Evolutionary conservation across 1,140 invertebrate genomes (phyloP).

Genomic region (Pseudomyrmex pallidus): DNA sequence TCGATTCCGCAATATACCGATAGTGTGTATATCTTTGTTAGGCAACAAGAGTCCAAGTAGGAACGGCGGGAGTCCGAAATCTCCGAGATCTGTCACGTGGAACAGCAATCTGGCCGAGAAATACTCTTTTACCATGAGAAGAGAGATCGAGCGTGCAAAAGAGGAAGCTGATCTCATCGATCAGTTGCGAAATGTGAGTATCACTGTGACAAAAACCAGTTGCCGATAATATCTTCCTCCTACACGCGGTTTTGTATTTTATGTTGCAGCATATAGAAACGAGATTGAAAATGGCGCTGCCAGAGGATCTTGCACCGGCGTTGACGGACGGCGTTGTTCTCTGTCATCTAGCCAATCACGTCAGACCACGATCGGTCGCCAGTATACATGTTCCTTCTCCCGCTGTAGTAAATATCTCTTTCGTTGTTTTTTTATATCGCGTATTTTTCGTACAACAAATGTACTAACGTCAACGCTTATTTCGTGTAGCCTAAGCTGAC

Average conservation of each 20-base stretch:
- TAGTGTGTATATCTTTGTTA: constrained; percentile 44
- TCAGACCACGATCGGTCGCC: constrained; percentile 94
- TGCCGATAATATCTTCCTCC: not conserved
- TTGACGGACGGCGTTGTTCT: constrained; percentile 96
- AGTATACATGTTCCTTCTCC: constrained; percentile 98
- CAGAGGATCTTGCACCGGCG: constrained; percentile 94
- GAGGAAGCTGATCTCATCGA: constrained; percentile 95
- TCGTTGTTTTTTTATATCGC: not conserved
- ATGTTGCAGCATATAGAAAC: constrained; percentile 93
- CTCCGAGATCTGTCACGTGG: constrained; percentile 87
- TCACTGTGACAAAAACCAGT: not conserved
- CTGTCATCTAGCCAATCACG: constrained; percentile 97
- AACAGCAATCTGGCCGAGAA: constrained; percentile 91
- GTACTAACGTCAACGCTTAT: not conserved
- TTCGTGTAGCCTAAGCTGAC: constrained; percentile 94
- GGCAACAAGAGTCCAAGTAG: constrained; percentile 76
- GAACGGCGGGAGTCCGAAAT: constrained; percentile 83
- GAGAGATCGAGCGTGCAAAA: constrained; percentile 95
- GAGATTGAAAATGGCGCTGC: constrained; percentile 94
- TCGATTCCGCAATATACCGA: constrained; percentile 9
- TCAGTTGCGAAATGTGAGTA: constrained; percentile 92
- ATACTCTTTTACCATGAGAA: constrained; percentile 95
- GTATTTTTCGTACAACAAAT: not conserved
- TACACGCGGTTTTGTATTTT: not conserved
- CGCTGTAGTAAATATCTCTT: constrained; percentile 91